A percentile compares a stretch with the other conserved stretches of the same genome.
These are phyloP conservation scores for Hyles vespertilio DNA, from an alignment of 1,140 invertebrate genomes.

Conservation along the genomic window DNA sequence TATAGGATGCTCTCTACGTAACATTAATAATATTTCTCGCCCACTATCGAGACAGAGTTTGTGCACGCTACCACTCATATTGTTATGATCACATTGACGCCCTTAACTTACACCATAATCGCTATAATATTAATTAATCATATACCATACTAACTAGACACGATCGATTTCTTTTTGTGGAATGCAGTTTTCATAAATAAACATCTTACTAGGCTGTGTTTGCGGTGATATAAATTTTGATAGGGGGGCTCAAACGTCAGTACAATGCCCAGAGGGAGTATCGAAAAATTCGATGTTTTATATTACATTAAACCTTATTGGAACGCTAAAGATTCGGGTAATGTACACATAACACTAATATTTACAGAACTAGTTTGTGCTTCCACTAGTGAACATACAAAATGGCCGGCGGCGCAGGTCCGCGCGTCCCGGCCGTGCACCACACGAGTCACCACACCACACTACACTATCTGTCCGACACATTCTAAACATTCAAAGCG, in stretches of 20 bases:
- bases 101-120: constrained; percentile 58
- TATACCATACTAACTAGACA: constrained; percentile 33
- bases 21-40: constrained; percentile 47
- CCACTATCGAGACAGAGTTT: constrained; percentile 57
- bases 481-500: constrained; percentile 67
- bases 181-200: constrained; percentile 68
- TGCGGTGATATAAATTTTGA: constrained; percentile 33
- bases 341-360: constrained; percentile 72
- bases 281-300: constrained; percentile 63
- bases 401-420: constrained; percentile 28
- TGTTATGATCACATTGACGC: constrained; percentile 70
- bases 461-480: constrained; percentile 54
- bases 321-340: constrained; percentile 51
- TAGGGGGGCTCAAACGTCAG: constrained; percentile 57
- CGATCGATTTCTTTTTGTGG: constrained; percentile 62
- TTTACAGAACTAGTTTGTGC: constrained; percentile 73
- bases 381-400: constrained; percentile 60
- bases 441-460: constrained; percentile 37
- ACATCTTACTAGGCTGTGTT: constrained; percentile 44
- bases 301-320: constrained; percentile 54
- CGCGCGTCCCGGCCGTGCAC: constrained; percentile 15
- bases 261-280: constrained; percentile 61
- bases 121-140: constrained; percentile 38
- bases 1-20: constrained; percentile 63
- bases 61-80: constrained; percentile 65